Evolutionary conservation across 2,888 invertebrate species (phyloP).

Genomic region (Calephelis perditalis): DNA sequence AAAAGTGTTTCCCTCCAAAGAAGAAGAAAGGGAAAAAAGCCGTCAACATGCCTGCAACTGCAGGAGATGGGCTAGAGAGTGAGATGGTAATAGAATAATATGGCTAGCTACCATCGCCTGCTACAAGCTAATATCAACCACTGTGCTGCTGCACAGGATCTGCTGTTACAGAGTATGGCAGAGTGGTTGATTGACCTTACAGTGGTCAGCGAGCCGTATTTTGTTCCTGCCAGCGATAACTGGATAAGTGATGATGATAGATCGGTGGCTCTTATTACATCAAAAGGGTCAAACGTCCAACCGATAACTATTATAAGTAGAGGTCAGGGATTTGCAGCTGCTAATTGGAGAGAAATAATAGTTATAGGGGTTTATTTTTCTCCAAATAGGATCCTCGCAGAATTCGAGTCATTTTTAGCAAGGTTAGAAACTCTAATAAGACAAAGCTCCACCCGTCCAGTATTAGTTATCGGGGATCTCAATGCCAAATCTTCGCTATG

Average conservation of each 20-base stretch:
- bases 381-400: neutral
- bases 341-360: neutral
- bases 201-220: neutral
- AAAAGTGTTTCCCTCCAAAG: neutral
- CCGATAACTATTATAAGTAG: neutral
- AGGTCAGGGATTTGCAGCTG: neutral
- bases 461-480: neutral
- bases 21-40: neutral
- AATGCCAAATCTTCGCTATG: conserved; percentile 13
- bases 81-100: neutral
- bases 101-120: neutral
- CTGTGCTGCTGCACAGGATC: neutral
- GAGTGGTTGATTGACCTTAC: neutral
- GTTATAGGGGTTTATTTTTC: neutral
- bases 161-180: neutral
- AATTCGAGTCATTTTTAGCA: neutral
- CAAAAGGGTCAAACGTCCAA: neutral
- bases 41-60: neutral
- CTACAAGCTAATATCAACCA: conserved; percentile 3
- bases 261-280: neutral
- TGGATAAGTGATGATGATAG: neutral
- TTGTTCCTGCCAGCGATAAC: neutral
- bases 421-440: neutral
- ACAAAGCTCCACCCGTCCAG: neutral
- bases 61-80: neutral